These are phyloP conservation scores for Aradophagus sp. DNA, from an alignment of 1,140 invertebrate species.

Conservation along the genomic window DNA sequence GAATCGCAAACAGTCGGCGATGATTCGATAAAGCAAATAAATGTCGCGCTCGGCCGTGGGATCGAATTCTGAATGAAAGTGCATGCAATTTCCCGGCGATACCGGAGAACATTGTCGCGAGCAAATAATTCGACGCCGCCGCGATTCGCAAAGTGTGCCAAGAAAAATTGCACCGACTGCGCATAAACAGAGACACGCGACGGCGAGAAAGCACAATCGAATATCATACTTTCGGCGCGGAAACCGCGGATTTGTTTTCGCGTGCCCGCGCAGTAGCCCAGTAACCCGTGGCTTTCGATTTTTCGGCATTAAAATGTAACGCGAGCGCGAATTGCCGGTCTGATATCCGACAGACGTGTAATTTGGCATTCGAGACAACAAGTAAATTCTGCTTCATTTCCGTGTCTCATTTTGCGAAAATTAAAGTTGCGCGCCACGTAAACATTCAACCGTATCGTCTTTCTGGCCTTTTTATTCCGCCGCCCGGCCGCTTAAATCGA, in stretches of 20 bases:
- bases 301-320: constrained; percentile 25
- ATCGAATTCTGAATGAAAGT: constrained; percentile 28
- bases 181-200: constrained; percentile 6
- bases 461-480: constrained; percentile 28
- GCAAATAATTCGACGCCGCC: constrained; percentile 31
- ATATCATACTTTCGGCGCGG: too few species aligned
- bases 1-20: constrained; percentile 25
- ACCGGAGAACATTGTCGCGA: constrained; percentile 26
- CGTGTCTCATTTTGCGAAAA: constrained; percentile 44
- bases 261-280: too few species aligned
- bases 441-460: constrained; percentile 43
- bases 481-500: constrained; percentile 18
- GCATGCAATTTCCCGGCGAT: constrained; percentile 16
- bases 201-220: constrained; percentile 11
- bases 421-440: constrained; percentile 36
- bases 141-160: constrained; percentile 22
- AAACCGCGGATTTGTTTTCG: too few species aligned
- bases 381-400: constrained; percentile 41
- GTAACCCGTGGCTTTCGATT: background rate
- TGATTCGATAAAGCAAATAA: constrained; percentile 43
- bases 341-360: constrained; percentile 24
- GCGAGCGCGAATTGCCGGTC: constrained; percentile 28
- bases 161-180: background rate
- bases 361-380: constrained; percentile 39
- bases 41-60: constrained; percentile 15